A percentile compares a stretch with the other conserved stretches of the same genome.
Evolutionary conservation across 1,140 invertebrate species (phyloP).

Genomic region (Whitmania pigra): DNA sequence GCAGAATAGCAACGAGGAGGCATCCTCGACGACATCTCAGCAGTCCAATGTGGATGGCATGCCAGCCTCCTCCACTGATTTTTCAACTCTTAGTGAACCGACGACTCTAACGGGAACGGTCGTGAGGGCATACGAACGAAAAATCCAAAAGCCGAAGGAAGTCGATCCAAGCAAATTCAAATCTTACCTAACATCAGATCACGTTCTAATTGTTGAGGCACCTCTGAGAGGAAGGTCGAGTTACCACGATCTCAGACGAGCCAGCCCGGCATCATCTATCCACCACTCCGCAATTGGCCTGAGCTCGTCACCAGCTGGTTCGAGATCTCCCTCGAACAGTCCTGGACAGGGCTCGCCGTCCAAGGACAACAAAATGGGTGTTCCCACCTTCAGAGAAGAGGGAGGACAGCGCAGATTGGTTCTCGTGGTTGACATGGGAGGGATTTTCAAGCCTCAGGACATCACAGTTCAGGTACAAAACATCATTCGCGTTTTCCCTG

Average conservation of each 20-base stretch:
- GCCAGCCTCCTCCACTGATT: background rate
- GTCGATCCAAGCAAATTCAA: conserved; percentile 22
- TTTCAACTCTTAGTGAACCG: background rate
- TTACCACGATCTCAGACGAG: conserved; percentile 21
- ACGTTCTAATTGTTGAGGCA: conserved; percentile 22
- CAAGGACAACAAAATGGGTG: conserved; percentile 21
- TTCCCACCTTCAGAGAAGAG: conserved; percentile 22
- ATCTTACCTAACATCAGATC: conserved; percentile 24
- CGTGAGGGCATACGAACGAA: conserved; percentile 19
- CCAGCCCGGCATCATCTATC: conserved; percentile 20
- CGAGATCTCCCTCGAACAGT: conserved; percentile 17
- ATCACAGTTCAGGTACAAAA: conserved; percentile 22
- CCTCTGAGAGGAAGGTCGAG: conserved; percentile 16
- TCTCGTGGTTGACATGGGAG: conserved; percentile 23
- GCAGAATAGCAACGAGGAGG: conserved; percentile 7
- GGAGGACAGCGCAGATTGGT: conserved; percentile 19
- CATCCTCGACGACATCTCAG: background rate
- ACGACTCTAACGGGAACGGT: background rate
- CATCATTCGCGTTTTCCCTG: too few relatives aligned
- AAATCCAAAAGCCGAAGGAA: conserved; percentile 23
- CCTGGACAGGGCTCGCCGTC: conserved; percentile 4
- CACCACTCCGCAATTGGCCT: conserved; percentile 13
- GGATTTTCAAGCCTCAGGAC: conserved; percentile 25
- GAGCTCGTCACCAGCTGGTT: conserved; percentile 7
- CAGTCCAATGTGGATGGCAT: background rate